Conservation (phyloP, 1,140 invertebrate genomes). For the Matsumurasca onukii region DNA sequence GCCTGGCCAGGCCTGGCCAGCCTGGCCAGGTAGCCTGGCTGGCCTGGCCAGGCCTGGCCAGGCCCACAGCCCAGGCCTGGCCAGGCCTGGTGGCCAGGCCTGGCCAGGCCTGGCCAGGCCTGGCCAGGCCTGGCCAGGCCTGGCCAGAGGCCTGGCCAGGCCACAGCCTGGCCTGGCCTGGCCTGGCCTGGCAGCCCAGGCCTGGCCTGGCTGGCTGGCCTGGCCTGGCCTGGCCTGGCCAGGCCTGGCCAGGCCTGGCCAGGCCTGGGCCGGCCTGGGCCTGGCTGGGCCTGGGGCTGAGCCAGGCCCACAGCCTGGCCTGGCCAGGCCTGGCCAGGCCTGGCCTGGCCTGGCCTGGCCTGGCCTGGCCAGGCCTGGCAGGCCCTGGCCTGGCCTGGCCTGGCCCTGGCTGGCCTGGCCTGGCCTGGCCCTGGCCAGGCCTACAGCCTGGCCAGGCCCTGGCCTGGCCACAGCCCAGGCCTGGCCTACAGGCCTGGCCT, state of each 20-base stretch:
- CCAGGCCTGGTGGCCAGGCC: too few relatives aligned
- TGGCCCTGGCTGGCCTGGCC: constrained; percentile 16
- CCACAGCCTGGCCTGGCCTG: background rate
- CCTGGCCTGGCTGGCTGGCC: background rate
- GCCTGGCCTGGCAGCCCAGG: background rate
- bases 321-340: constrained; percentile 3
- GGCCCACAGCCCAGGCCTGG: background rate
- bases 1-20: background rate
- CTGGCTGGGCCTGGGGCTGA: too few relatives aligned
- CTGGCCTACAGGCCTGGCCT: background rate
- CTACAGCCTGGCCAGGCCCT: background rate
- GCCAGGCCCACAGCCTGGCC: too few relatives aligned
- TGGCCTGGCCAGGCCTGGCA: background rate
- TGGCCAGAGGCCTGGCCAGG: constrained; percentile 3
- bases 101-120: too few relatives aligned
- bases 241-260: background rate
- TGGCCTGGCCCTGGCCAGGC: constrained; percentile 16
- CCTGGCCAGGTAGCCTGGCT: background rate
- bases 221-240: background rate
- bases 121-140: too few relatives aligned
- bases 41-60: background rate
- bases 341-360: background rate
- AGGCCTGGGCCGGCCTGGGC: background rate
- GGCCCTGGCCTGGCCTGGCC: constrained; percentile 1
- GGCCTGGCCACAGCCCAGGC: too few relatives aligned